Base-by-base conservation (phyloP, 2,113 vertebrate genomes). In the Helogale parvula region DNA sequence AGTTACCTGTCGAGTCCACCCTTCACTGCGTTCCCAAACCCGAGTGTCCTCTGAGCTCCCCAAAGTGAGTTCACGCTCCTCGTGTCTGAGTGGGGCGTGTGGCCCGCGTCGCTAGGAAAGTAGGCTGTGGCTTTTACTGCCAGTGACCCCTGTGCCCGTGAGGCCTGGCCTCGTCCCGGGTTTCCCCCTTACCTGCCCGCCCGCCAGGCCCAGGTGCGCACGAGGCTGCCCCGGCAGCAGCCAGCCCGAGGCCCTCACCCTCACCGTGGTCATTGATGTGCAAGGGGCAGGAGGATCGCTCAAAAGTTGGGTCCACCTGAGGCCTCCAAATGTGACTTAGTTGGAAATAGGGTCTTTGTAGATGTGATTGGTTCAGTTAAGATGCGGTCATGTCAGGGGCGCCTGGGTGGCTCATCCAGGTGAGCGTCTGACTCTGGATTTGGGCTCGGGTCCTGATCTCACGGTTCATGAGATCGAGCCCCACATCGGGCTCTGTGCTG, bases 11-110 rank as follows among this genome's bases (percentile, higher is more conserved):
- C 5, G 1, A 35, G 23, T 33, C n/a, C 27, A 0, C 47, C 65
- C 12, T 33, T 3, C 11, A 4, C 5, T 3, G 38, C n/a, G 1
- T 72, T 4, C 52, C 9, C 17, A 3, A 6, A 1, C 4, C 1
- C 19, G 65, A 11, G 7, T 17, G 50, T 77, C 57, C 13, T 45
- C 6, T n/a, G 7, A 25, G 38, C 12, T 11, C 27, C 38, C 90
- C 13, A 5, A 16, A 45, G 16, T 41, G 13, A 21, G 21, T 16
- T 52, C 5, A 1, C 9, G 2, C 13, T 9, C 25, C 35, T 17
- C 3, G 12, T 8, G 12, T 72, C 66, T 25, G 31, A 77, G 47
- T 38, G 66, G 54, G 85, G 33, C 7, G 0, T 2, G 7, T 8
- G 50, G 89, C 25, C 14, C 3, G 19, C 47, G 31, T 57, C 25